A percentile compares a stretch with the other conserved stretches of the same genome.
Conservation (phyloP, 2,888 invertebrate species). For the Drosophila algonquin region DNA sequence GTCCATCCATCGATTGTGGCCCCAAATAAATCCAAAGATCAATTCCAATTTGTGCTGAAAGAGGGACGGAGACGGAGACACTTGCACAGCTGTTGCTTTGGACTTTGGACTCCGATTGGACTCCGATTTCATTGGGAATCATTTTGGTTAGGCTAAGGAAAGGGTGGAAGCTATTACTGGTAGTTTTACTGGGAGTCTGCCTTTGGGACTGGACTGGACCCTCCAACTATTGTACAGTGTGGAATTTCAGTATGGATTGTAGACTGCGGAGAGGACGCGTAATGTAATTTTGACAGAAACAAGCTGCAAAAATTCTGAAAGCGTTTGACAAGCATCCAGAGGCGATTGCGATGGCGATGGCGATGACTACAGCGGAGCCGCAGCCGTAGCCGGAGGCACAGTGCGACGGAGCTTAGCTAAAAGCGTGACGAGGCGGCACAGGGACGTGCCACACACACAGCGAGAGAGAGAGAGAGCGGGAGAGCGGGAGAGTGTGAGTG, state of each 20-base stretch:
- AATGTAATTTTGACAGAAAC: constrained; percentile 75
- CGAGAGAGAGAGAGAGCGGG: neutral
- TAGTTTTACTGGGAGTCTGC: no score
- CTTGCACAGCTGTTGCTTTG: neutral
- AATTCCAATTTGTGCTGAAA: neutral
- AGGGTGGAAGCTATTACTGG: no score
- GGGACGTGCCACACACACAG: neutral
- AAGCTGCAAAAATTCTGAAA: constrained; percentile 60
- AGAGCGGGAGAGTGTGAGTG: neutral
- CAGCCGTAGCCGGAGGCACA: constrained; percentile 28
- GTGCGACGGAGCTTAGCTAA: constrained; percentile 48
- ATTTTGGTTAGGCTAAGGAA: neutral
- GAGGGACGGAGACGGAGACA: constrained; percentile 3
- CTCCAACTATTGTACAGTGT: neutral
- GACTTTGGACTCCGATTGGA: neutral
- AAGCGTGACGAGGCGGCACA: constrained; percentile 39
- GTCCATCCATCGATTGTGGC: neutral
- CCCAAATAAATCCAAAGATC: neutral
- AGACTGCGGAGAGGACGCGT: constrained; percentile 51
- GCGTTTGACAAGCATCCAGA: constrained; percentile 65
- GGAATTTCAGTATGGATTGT: no score
- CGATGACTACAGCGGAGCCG: constrained; percentile 33
- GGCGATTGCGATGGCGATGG: constrained; percentile 14
- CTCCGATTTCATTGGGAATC: neutral
- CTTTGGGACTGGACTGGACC: no score